These are phyloP conservation scores for Lutjanus campechanus DNA, from an alignment of 2,797 vertebrate genomes.

Conservation along the genomic window DNA sequence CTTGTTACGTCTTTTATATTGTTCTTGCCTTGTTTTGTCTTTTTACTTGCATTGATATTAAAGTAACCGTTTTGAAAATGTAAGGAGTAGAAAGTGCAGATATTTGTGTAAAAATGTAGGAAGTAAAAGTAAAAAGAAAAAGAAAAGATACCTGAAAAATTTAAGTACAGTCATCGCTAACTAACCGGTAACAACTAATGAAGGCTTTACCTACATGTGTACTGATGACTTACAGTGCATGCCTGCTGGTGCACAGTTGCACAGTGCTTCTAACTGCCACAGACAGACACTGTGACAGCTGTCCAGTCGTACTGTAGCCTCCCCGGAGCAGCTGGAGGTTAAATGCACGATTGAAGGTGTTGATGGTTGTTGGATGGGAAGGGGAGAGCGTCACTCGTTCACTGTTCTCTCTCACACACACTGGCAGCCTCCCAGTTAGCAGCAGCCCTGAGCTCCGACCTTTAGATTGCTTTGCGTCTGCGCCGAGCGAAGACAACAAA, in stretches of 20 bases:
- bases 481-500: background rate
- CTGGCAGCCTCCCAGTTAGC: background rate
- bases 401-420: slow-evolving; percentile 1
- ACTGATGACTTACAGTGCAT: no score
- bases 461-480: background rate
- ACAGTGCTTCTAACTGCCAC: background rate
- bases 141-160: no score
- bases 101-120: no score
- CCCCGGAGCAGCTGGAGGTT: slow-evolving; percentile 32
- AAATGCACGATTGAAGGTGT: slow-evolving; percentile 10
- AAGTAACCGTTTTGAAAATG: no score
- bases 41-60: no score
- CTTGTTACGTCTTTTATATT: no score
- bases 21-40: no score
- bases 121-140: no score
- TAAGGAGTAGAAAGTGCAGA: no score
- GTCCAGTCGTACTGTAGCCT: background rate
- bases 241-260: background rate
- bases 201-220: background rate
- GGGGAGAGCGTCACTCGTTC: background rate
- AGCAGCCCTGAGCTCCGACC: slow-evolving; percentile 12
- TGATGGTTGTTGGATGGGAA: slow-evolving; percentile 1
- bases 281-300: background rate
- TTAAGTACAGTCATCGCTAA: no score
- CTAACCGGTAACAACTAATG: no score